Conservation (phyloP, 2,888 invertebrate genomes). For the Zaprionus bogoriensis region DNA sequence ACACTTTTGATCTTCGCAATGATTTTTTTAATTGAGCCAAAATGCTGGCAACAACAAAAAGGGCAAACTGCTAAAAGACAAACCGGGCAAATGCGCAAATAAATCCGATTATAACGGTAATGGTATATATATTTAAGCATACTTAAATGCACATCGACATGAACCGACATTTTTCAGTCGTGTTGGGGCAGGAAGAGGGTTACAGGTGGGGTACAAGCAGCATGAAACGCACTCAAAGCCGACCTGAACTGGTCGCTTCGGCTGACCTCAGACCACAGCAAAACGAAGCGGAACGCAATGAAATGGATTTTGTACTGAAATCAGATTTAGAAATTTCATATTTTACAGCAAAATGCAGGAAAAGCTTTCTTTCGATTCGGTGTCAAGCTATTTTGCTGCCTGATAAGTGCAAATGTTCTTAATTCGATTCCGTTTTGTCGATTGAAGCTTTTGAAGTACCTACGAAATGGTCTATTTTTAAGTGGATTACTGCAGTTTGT, state of each 20-base stretch:
- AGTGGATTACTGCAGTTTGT: background rate
- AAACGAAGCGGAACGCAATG: background rate
- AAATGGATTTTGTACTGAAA: background rate
- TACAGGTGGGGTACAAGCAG: background rate
- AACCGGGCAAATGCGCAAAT: constrained; percentile 4
- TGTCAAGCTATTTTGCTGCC: too few species aligned
- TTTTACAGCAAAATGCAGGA: background rate
- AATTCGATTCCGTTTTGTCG: constrained; percentile 6
- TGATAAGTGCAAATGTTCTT: background rate
- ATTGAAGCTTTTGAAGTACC: constrained; percentile 14
- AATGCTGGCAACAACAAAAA: constrained; percentile 36
- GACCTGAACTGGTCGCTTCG: too few species aligned
- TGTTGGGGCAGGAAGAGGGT: background rate
- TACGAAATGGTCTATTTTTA: constrained; percentile 5
- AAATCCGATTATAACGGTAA: constrained; percentile 24
- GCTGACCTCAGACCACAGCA: constrained; percentile 20
- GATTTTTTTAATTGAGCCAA: constrained; percentile 48
- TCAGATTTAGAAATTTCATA: background rate
- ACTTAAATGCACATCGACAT: background rate
- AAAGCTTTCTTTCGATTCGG: too few species aligned
- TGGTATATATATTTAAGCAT: background rate
- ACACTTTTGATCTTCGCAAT: constrained; percentile 63
- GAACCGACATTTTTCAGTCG: too few species aligned
- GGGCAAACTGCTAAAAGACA: constrained; percentile 10
- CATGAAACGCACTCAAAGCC: constrained; percentile 23